Evolutionary conservation across 2,797 vertebrate species (phyloP).

Genomic region (Pipistrellus pygmaeus): DNA sequence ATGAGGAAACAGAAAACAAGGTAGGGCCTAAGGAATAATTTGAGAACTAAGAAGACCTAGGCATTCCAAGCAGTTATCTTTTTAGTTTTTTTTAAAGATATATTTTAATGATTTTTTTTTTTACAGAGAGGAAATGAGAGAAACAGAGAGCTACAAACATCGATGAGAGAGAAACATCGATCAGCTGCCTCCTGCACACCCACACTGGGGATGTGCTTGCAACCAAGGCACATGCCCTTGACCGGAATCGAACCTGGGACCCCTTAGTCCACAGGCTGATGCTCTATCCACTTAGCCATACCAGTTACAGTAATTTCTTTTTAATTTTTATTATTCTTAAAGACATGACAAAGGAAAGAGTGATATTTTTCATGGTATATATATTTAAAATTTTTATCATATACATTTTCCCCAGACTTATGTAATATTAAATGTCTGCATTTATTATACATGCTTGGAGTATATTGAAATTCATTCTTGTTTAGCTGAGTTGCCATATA

Average conservation of each 20-base stretch:
- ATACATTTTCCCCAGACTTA: background rate
- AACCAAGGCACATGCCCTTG: too few relatives aligned
- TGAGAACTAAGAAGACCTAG: background rate
- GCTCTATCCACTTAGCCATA: too few relatives aligned
- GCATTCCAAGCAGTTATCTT: background rate
- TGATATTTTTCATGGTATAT: background rate
- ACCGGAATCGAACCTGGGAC: too few relatives aligned
- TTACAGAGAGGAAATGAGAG: too few relatives aligned
- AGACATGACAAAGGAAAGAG: background rate
- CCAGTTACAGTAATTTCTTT: background rate
- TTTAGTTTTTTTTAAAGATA: too few relatives aligned
- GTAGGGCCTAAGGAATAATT: background rate
- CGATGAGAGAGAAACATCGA: too few relatives aligned
- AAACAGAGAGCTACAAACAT: too few relatives aligned
- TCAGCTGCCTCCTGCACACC: too few relatives aligned
- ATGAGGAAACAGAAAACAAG: background rate
- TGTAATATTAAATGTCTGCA: background rate
- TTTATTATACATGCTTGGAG: background rate
- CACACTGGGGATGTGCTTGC: too few relatives aligned
- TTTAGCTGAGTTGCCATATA: background rate
- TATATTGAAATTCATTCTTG: background rate
- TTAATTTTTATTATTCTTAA: background rate
- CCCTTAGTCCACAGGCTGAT: too few relatives aligned
- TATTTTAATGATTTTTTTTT: too few relatives aligned
- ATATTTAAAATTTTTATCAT: background rate